phyloP scores from a whole-genome alignment of 2,113 vertebrate species.

The Mungos mungo region DNA sequence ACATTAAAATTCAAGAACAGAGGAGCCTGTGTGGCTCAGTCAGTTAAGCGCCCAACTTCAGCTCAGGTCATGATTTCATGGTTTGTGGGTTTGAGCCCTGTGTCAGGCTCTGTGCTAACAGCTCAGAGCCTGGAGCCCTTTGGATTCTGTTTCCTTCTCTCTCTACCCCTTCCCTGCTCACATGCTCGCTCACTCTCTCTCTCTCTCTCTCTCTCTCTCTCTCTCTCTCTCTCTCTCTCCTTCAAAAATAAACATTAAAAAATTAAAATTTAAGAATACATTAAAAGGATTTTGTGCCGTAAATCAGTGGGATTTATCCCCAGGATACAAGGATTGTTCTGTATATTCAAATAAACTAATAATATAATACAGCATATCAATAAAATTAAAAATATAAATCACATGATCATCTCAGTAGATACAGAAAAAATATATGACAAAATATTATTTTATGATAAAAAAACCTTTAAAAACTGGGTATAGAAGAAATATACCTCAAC shows the following conservation, averaged over 20 bases:
- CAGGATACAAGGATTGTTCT: background rate
- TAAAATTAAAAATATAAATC: background rate
- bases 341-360: background rate
- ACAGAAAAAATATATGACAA: background rate
- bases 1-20: background rate
- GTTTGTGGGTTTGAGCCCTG: too few relatives aligned
- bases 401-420: background rate
- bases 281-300: background rate
- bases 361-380: background rate
- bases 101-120: too few relatives aligned
- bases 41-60: too few relatives aligned
- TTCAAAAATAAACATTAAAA: too few relatives aligned
- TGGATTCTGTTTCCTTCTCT: too few relatives aligned
- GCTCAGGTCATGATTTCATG: too few relatives aligned
- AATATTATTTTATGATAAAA: background rate
- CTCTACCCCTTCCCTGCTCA: too few relatives aligned
- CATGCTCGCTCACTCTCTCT: too few relatives aligned
- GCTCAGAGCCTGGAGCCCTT: too few relatives aligned
- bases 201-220: too few relatives aligned
- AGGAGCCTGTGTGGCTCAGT: too few relatives aligned
- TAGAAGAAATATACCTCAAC: background rate
- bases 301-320: background rate
- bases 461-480: background rate
- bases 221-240: too few relatives aligned
- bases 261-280: background rate